phyloP scores from a whole-genome alignment of 2,797 vertebrate genomes.

The Echiichthys vipera region DNA sequence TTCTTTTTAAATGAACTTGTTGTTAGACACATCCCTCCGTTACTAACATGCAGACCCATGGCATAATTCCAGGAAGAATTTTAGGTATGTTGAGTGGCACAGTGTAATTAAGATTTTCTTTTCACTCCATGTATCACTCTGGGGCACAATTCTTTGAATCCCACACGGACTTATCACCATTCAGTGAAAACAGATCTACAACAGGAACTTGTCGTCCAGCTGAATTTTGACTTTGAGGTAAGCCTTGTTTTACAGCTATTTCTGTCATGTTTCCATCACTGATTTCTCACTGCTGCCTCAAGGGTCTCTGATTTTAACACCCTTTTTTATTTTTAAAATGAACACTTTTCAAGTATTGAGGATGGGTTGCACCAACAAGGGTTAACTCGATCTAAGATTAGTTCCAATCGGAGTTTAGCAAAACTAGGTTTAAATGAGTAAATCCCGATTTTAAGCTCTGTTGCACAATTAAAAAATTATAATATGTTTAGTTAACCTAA shows the following conservation, averaged over 20 bases:
- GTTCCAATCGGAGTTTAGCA: too few species aligned
- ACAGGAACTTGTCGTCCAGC: not conserved
- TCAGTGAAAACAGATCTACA: slow-evolving; percentile 3
- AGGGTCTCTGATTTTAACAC: not conserved
- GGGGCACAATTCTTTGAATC: slow-evolving; percentile 22
- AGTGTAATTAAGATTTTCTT: slow-evolving; percentile 49
- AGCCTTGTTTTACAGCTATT: not conserved
- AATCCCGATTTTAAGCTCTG: too few species aligned
- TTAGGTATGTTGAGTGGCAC: slow-evolving; percentile 29
- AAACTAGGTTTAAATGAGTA: too few species aligned
- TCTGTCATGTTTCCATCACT: not conserved
- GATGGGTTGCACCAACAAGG: too few species aligned
- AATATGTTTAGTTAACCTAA: too few species aligned
- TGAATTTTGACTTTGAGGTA: not conserved
- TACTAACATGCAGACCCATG: not conserved
- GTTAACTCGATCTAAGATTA: too few species aligned
- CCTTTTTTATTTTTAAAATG: not conserved
- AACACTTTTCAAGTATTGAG: not conserved
- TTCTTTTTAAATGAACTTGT: not conserved
- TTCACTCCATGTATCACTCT: slow-evolving; percentile 37
- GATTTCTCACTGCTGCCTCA: not conserved
- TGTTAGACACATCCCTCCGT: not conserved
- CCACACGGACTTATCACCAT: slow-evolving; percentile 38
- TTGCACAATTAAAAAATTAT: too few species aligned
- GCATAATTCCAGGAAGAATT: slow-evolving; percentile 16